Percentiles rank a stretch among this genome's conserved stretches.
phyloP scores from a whole-genome alignment of 2,888 invertebrate species.

The Neoaliturus tenellus region DNA sequence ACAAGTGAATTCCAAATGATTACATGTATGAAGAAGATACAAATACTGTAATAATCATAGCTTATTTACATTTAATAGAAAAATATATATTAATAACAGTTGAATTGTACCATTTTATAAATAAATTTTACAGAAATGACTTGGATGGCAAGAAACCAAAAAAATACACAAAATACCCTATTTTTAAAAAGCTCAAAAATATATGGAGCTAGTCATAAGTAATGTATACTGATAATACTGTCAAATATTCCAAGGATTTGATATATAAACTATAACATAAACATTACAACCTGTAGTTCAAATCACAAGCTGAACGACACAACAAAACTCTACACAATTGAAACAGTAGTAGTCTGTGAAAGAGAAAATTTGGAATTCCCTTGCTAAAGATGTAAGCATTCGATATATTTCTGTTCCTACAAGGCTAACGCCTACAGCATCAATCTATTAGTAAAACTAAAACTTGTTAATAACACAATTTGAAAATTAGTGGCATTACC shows the following conservation, averaged over 20 bases:
- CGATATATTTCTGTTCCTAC: background rate
- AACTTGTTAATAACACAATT: background rate
- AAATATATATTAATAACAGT: slow-evolving; percentile 16
- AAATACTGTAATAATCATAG: background rate
- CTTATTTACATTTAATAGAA: slow-evolving; percentile 4
- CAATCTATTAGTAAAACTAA: background rate
- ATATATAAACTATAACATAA: slow-evolving; percentile 1
- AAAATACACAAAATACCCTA: background rate
- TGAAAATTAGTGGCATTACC: background rate
- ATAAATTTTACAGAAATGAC: background rate
- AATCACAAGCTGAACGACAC: background rate
- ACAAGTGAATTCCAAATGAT: slow-evolving; percentile 49
- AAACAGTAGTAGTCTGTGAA: background rate
- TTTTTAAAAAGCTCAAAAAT: background rate
- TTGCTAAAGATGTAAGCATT: background rate
- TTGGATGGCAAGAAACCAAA: background rate
- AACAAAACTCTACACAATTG: background rate
- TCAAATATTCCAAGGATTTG: background rate
- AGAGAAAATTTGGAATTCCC: slow-evolving; percentile 20
- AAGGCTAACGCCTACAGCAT: background rate
- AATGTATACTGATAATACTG: slow-evolving; percentile 24
- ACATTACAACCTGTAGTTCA: slow-evolving; percentile 11
- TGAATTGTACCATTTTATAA: background rate
- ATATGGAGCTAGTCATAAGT: background rate
- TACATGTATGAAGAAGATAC: background rate